A percentile compares a stretch with the other conserved stretches of the same genome.
Evolutionary conservation across 2,888 invertebrate species (phyloP).

Genomic region (Machimus rusticus): DNA sequence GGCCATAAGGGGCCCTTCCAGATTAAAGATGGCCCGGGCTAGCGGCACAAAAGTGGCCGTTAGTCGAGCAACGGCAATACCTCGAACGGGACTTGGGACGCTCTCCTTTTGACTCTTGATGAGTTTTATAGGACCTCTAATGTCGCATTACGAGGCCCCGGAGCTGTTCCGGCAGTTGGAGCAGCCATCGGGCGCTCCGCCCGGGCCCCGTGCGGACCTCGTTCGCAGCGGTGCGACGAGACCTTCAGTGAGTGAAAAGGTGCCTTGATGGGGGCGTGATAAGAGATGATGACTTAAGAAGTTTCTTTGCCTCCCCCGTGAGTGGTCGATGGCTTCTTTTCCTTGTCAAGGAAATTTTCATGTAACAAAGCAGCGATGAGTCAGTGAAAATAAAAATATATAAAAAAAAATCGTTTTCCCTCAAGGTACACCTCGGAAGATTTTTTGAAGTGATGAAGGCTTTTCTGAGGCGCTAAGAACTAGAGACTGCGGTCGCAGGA

Average conservation of each 20-base stretch:
- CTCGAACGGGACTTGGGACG: not conserved
- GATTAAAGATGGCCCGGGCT: not conserved
- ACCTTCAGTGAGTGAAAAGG: conserved; percentile 7
- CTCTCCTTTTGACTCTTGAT: not conserved
- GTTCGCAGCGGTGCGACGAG: not conserved
- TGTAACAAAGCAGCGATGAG: not conserved
- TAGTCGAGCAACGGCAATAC: not conserved
- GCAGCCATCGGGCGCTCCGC: not conserved
- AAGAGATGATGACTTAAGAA: conserved; percentile 24
- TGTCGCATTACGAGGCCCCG: conserved; percentile 10
- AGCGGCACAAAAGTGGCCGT: not conserved
- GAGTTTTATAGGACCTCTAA: conserved; percentile 36
- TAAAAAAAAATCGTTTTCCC: not conserved
- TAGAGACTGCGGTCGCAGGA: not conserved
- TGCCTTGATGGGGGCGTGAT: conserved; percentile 13
- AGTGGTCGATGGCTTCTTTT: conserved; percentile 3
- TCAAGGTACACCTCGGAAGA: not conserved
- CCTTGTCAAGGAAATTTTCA: conserved; percentile 25
- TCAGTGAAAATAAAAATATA: not conserved
- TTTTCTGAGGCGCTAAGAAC: not conserved
- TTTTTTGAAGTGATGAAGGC: not conserved
- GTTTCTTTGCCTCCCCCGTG: not conserved
- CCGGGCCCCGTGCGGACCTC: not conserved
- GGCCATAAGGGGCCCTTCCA: conserved; percentile 17
- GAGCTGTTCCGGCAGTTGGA: not conserved